Percentiles rank a stretch among this genome's conserved stretches.
Evolutionary conservation across 1,140 invertebrate species (phyloP).

Genomic region (Ooceraea biroi): DNA sequence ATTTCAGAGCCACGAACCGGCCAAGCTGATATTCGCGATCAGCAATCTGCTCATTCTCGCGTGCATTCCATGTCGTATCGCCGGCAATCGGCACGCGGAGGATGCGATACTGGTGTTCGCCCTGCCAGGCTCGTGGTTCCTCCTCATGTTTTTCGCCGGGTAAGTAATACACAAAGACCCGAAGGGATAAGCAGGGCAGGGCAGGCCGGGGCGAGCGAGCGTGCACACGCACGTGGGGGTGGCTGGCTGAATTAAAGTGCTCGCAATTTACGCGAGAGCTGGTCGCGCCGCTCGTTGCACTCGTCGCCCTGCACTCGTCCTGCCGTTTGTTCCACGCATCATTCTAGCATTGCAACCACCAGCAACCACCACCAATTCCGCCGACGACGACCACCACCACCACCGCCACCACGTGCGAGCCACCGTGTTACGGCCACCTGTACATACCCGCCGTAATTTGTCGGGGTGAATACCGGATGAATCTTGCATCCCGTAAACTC

Average conservation of each 20-base stretch:
- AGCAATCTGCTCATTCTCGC: constrained; percentile 97
- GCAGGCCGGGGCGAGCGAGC: neutral
- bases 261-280: constrained; percentile 48
- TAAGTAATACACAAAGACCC: constrained; percentile 83
- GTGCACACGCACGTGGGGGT: no score
- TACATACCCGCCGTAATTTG: constrained; percentile 31
- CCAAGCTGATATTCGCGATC: constrained; percentile 96
- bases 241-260: constrained; percentile 49
- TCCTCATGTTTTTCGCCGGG: constrained; percentile 99
- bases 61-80: constrained; percentile 95
- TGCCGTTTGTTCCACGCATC: constrained; percentile 48
- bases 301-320: constrained; percentile 18
- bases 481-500: neutral
- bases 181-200: neutral
- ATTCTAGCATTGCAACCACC: constrained; percentile 32
- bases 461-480: constrained; percentile 10
- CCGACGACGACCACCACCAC: neutral
- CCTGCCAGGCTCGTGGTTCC: constrained; percentile 98
- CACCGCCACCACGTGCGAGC: no score
- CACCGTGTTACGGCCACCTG: constrained; percentile 14
- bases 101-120: constrained; percentile 97
- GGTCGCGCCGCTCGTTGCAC: constrained; percentile 1
- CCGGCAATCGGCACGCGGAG: constrained; percentile 91
- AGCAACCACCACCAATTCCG: constrained; percentile 7
- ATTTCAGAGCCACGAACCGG: constrained; percentile 94